Base-by-base conservation (phyloP, 1,140 invertebrate genomes). In the Cydia amplana region DNA sequence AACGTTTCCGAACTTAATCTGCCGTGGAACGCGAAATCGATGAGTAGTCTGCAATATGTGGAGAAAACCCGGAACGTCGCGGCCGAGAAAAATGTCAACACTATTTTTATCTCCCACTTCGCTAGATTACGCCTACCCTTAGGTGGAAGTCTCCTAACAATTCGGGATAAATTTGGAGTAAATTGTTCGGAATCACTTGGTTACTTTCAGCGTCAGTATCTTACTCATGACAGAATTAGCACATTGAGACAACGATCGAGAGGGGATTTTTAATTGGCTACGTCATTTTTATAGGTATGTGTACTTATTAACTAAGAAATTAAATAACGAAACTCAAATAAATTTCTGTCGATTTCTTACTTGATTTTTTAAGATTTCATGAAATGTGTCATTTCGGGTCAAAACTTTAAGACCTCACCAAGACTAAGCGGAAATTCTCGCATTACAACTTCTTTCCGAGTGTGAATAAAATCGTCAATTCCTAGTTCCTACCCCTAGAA, bases 11-110 rank as follows among this genome's bases (percentile, higher is more conserved):
- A 76, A 78, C 80, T 77, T 85, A 90, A 91, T 90, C 89, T 89
- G 74, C 80, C 80, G 78, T 83, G 82, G 85, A 86, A 84, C 78
- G 84, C 78, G 74, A 83, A 85, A 91, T 89, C 88, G 88, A 91
- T 88, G 85, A 80, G 75, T 80, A 20, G 51, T 63, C 63, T 77
- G 55, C 77, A 64, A 78, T 77, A 77, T 78, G 77, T 72, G 73
- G 76, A 74, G 75, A 80, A 40, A 55, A 43, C 28, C 14, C 65
- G 65, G 32, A 36, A 70, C 18, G 65, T 18, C 32, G 36, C 36
- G 32, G 18, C 16, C 36, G 75, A 75, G 75, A 80, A 28, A 28
- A 85, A 84, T 85, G 86, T 87, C 83, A 84, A 83, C 79, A 85
- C 75, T 70, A 77, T 64, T 76, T 65, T 81, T 70, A 70, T 70